Conservation (phyloP, 2,888 invertebrate species). For the Lasioglossum vierecki region DNA sequence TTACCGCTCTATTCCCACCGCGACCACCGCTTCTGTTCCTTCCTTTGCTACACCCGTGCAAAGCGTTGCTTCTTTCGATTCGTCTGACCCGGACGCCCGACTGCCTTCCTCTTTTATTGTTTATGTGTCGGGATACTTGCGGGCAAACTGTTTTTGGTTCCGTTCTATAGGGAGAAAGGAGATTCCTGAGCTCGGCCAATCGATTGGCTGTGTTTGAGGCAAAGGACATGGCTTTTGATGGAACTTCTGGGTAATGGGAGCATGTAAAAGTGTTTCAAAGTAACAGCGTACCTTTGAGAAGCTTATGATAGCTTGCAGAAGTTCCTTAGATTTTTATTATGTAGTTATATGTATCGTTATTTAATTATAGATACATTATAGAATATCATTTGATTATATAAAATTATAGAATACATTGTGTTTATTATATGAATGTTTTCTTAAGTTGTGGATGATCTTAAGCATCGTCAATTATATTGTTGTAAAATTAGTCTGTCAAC, state of each 20-base stretch:
- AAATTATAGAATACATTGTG: background rate
- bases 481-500: background rate
- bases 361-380: no score
- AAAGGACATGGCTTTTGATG: background rate
- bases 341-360: no score
- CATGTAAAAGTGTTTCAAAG: background rate
- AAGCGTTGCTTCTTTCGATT: slow-evolving; percentile 42
- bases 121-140: background rate
- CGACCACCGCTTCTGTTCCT: slow-evolving; percentile 32
- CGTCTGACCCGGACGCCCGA: slow-evolving; percentile 17
- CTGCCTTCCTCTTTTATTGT: background rate
- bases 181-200: background rate
- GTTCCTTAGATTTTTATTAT: background rate
- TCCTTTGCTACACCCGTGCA: slow-evolving; percentile 15
- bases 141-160: background rate
- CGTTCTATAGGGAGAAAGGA: background rate
- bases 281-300: background rate
- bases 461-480: background rate
- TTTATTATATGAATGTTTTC: background rate
- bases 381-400: no score
- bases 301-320: background rate
- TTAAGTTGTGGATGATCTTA: background rate
- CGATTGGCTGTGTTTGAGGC: background rate
- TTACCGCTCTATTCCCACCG: slow-evolving; percentile 47
- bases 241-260: background rate